phyloP scores from a whole-genome alignment of 1,140 invertebrate genomes.

The Ditylenchus dipsaci region DNA sequence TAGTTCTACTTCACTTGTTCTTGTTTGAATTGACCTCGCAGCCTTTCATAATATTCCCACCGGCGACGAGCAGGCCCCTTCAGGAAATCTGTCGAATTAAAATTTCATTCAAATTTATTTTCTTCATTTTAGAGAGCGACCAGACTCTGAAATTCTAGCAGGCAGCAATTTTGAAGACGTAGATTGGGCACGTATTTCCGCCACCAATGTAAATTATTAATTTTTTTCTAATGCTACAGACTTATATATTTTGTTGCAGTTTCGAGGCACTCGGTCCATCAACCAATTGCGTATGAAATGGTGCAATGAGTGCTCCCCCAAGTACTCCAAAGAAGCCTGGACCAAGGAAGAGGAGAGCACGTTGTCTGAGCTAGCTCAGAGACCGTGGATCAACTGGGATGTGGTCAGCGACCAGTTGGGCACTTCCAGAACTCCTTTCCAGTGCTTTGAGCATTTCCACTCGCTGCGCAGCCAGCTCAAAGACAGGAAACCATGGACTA shows the following conservation, averaged over 20 bases:
- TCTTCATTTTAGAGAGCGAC: slow-evolving; percentile 11
- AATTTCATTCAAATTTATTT: no score
- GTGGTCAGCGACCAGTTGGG: slow-evolving; percentile 17
- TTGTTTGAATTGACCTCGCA: no score
- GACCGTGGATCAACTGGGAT: slow-evolving; percentile 37
- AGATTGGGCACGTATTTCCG: slow-evolving; percentile 38
- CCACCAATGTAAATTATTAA: slow-evolving; percentile 22
- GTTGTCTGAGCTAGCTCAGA: slow-evolving; percentile 1
- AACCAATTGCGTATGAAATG: slow-evolving; percentile 40
- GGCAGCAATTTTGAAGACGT: slow-evolving; percentile 18
- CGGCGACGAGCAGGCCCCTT: no score
- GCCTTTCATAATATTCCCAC: no score
- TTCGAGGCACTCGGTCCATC: slow-evolving; percentile 24
- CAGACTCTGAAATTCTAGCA: neutral
- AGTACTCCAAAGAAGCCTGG: slow-evolving; percentile 17
- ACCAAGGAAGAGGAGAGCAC: slow-evolving; percentile 27
- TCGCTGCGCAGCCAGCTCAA: slow-evolving; percentile 18
- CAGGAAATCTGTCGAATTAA: no score
- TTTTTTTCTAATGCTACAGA: neutral
- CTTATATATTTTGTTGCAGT: slow-evolving; percentile 18
- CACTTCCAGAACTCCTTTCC: slow-evolving; percentile 21
- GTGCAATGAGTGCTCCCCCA: slow-evolving; percentile 22
- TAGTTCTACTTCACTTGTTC: no score
- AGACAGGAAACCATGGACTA: slow-evolving; percentile 28
- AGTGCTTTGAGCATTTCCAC: slow-evolving; percentile 33